Percentiles rank a stretch among this genome's conserved stretches.
Evolutionary conservation across 2,113 vertebrate species (phyloP).

Genomic region (Haemorhous mexicanus): DNA sequence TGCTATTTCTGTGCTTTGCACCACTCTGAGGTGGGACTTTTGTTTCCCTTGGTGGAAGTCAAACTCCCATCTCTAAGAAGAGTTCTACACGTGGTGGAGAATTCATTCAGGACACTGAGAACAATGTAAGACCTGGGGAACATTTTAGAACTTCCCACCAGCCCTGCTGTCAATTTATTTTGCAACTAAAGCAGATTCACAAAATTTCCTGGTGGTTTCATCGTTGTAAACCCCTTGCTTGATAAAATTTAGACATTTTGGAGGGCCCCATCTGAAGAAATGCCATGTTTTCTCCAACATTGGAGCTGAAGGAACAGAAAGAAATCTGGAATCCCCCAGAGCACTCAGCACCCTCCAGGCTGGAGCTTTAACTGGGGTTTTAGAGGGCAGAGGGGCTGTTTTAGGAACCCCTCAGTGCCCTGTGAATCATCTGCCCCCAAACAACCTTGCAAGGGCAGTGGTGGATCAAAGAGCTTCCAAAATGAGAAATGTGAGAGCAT

Average conservation of each 20-base stretch:
- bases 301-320: background rate
- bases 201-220: background rate
- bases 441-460: background rate
- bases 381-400: background rate
- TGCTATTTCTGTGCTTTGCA: background rate
- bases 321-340: background rate
- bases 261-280: background rate
- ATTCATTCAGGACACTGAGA: background rate
- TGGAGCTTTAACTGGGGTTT: background rate
- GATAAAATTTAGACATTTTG: background rate
- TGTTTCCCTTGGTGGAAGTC: background rate
- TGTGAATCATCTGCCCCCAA: background rate
- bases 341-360: background rate
- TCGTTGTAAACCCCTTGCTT: background rate
- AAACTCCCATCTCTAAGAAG: background rate
- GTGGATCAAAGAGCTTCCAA: background rate
- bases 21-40: background rate
- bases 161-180: background rate
- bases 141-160: background rate
- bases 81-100: accelerated
- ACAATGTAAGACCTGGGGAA: background rate
- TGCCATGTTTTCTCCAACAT: background rate
- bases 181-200: background rate
- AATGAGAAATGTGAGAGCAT: background rate
- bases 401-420: background rate